phyloP scores from a whole-genome alignment of 2,113 vertebrate species.

The Mungos mungo region DNA sequence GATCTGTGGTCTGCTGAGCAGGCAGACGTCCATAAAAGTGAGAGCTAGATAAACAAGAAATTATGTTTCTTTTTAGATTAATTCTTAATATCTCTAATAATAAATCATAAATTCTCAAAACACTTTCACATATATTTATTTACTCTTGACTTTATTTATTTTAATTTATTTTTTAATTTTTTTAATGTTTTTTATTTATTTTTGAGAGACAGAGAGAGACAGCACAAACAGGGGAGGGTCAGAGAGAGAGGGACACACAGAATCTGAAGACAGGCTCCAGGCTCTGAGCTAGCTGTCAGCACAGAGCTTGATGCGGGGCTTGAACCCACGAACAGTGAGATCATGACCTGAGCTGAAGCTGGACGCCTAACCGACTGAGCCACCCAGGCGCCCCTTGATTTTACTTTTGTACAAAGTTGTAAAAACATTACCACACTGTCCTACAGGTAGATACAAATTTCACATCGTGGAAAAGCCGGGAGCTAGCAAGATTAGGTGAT shows the following conservation, averaged over 20 bases:
- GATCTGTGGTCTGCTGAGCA: background rate
- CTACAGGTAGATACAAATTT: background rate
- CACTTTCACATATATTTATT: background rate
- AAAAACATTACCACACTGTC: background rate
- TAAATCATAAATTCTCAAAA: background rate
- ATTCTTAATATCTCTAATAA: background rate
- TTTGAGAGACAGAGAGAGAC: too few relatives aligned
- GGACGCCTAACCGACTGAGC: too few relatives aligned
- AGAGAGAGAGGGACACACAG: too few relatives aligned
- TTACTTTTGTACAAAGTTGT: background rate
- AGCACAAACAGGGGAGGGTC: too few relatives aligned
- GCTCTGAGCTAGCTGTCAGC: too few relatives aligned
- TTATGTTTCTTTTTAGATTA: background rate
- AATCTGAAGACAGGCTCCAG: too few relatives aligned
- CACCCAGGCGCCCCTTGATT: too few relatives aligned
- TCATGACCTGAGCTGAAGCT: too few relatives aligned
- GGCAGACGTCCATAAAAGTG: background rate
- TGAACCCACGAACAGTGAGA: too few relatives aligned
- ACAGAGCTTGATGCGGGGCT: too few relatives aligned
- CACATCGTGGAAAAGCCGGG: background rate
- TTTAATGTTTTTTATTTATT: too few relatives aligned
- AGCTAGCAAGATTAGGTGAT: background rate
- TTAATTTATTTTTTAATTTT: too few relatives aligned
- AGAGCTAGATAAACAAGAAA: background rate
- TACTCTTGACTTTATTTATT: background rate